These are phyloP conservation scores for Rhyzopertha dominica DNA, from an alignment of 1,140 invertebrate genomes.

Conservation along the genomic window DNA sequence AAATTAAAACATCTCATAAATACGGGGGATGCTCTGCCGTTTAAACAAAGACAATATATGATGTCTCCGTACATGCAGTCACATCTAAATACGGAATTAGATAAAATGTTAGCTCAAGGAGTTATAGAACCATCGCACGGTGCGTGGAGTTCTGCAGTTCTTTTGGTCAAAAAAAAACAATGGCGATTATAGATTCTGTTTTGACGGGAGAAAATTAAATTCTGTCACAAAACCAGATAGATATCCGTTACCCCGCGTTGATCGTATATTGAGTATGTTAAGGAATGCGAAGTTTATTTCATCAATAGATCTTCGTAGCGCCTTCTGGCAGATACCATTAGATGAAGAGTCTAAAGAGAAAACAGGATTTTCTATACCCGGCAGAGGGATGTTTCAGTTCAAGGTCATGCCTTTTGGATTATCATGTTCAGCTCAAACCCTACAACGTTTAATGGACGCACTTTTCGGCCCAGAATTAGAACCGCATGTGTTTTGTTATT, in stretches of 20 bases:
- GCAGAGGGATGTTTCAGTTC: slow-evolving; percentile 30
- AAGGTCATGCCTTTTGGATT: slow-evolving; percentile 39
- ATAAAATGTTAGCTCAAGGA: too few species aligned
- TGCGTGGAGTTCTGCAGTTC: too few species aligned
- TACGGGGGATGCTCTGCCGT: too few species aligned
- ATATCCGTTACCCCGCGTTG: slow-evolving; percentile 36
- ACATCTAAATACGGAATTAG: too few species aligned
- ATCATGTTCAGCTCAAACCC: slow-evolving; percentile 28
- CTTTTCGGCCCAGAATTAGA: slow-evolving; percentile 26
- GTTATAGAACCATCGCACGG: too few species aligned
- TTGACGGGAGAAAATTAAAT: slow-evolving; percentile 36
- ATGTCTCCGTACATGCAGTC: too few species aligned
- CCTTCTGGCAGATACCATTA: too few species aligned
- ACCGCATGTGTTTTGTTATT: slow-evolving; percentile 26
- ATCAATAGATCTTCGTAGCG: slow-evolving; percentile 25
- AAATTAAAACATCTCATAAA: too few species aligned
- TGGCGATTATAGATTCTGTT: slow-evolving; percentile 18
- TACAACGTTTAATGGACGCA: slow-evolving; percentile 39
- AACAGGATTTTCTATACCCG: slow-evolving; percentile 18
- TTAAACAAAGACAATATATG: too few species aligned
- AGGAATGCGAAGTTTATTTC: slow-evolving; percentile 20
- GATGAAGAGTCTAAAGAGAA: too few species aligned
- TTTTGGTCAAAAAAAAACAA: slow-evolving; percentile 24
- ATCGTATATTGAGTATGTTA: slow-evolving; percentile 26
- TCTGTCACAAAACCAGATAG: slow-evolving; percentile 40